A percentile compares a stretch with the other conserved stretches of the same genome.
Evolutionary conservation across 2,113 vertebrate genomes (phyloP).

Genomic region (Petrocephalus microphthalmus): DNA sequence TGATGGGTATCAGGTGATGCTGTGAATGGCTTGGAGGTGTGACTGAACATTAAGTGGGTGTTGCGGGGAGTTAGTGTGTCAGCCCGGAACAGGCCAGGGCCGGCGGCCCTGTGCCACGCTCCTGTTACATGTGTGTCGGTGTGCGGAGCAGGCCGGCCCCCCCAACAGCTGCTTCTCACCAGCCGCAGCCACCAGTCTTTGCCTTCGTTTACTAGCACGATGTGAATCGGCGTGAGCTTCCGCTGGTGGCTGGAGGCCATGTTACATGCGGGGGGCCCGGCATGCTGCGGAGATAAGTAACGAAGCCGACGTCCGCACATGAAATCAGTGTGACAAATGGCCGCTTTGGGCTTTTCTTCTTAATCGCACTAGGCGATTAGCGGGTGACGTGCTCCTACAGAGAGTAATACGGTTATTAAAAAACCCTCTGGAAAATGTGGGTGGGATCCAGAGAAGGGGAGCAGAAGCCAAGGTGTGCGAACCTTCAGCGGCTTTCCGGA

Average conservation of each 20-base stretch:
- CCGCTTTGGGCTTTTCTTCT: conserved; percentile 33
- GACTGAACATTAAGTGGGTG: neutral
- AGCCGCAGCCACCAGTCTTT: neutral
- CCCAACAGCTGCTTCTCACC: neutral
- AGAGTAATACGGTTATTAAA: conserved; percentile 47
- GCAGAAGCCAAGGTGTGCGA: neutral
- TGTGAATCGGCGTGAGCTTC: neutral
- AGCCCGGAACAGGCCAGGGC: neutral
- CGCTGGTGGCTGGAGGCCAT: neutral
- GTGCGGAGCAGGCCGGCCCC: neutral
- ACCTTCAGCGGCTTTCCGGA: neutral
- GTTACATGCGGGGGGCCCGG: neutral
- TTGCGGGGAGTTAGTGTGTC: neutral
- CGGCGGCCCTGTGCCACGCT: neutral
- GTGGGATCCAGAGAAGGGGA: neutral
- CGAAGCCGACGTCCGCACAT: conserved; percentile 33
- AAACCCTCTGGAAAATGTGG: conserved; percentile 42
- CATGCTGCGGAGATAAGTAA: conserved; percentile 15
- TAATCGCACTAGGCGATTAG: conserved; percentile 42
- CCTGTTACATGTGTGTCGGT: neutral
- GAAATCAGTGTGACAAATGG: conserved; percentile 39
- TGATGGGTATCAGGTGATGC: neutral
- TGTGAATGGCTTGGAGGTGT: neutral
- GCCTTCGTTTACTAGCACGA: neutral
- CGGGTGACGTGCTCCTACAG: conserved; percentile 38